A percentile compares a stretch with the other conserved stretches of the same genome.
Conservation (phyloP, 2,113 vertebrate genomes). For the Tragelaphus imberbis region DNA sequence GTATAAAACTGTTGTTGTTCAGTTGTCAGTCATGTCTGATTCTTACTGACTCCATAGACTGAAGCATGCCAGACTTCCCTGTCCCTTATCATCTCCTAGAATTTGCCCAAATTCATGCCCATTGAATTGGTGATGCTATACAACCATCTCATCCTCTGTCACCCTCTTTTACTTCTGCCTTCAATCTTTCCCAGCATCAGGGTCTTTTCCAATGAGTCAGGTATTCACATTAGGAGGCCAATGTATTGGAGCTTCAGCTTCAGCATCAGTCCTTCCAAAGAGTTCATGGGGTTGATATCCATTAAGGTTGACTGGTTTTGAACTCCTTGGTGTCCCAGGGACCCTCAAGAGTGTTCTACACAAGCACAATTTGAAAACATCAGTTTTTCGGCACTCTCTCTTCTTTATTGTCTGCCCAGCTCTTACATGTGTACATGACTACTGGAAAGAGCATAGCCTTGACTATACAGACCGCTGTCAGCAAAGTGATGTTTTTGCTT, state of each 20-base stretch:
- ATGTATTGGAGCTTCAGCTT: not conserved
- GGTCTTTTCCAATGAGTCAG: not conserved
- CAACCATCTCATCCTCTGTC: not conserved
- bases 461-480: not conserved
- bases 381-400: not conserved
- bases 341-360: not conserved
- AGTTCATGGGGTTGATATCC: not conserved
- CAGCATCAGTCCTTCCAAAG: not conserved
- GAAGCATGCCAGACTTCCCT: accelerated
- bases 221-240: not conserved
- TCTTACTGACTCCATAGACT: not conserved
- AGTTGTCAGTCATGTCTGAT: not conserved
- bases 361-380: not conserved
- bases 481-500: not conserved
- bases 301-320: not conserved
- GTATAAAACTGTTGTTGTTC: not conserved
- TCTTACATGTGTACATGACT: not conserved
- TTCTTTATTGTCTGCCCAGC: not conserved
- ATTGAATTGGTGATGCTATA: not conserved
- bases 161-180: not conserved
- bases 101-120: not conserved
- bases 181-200: not conserved
- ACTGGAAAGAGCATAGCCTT: not conserved
- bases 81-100: not conserved
- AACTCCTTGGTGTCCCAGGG: not conserved